Conservation (phyloP, 2,113 vertebrate genomes). For the Pygoscelis adeliae region DNA sequence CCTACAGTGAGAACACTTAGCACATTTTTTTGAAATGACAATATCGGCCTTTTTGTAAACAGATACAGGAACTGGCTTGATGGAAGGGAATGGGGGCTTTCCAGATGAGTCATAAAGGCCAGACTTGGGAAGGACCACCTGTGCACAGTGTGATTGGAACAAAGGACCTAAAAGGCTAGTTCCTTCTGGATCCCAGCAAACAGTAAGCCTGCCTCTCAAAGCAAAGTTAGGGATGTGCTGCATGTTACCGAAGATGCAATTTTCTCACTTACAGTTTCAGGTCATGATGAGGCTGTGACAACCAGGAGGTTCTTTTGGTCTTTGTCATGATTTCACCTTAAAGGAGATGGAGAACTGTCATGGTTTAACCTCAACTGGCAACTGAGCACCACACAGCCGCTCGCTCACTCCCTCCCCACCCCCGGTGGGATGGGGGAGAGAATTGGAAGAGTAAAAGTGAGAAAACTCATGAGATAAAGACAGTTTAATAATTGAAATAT, state of each 20-base stretch:
- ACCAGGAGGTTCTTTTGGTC: not conserved
- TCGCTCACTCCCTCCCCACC: too few relatives aligned
- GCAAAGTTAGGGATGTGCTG: not conserved
- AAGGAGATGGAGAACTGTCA: not conserved
- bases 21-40: not conserved
- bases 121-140: not conserved
- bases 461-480: too few relatives aligned
- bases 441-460: too few relatives aligned
- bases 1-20: not conserved
- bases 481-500: too few relatives aligned
- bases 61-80: not conserved
- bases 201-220: not conserved
- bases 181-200: not conserved
- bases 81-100: not conserved
- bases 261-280: not conserved
- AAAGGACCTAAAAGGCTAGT: not conserved
- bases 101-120: too few relatives aligned
- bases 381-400: too few relatives aligned
- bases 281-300: not conserved
- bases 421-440: too few relatives aligned
- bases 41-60: not conserved
- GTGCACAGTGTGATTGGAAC: not conserved
- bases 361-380: too few relatives aligned
- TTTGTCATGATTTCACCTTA: not conserved
- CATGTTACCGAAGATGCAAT: fast-evolving